Percentiles rank a stretch among this genome's conserved stretches.
Evolutionary conservation across 2,113 vertebrate species (phyloP).

Genomic region (Eublepharis macularius): DNA sequence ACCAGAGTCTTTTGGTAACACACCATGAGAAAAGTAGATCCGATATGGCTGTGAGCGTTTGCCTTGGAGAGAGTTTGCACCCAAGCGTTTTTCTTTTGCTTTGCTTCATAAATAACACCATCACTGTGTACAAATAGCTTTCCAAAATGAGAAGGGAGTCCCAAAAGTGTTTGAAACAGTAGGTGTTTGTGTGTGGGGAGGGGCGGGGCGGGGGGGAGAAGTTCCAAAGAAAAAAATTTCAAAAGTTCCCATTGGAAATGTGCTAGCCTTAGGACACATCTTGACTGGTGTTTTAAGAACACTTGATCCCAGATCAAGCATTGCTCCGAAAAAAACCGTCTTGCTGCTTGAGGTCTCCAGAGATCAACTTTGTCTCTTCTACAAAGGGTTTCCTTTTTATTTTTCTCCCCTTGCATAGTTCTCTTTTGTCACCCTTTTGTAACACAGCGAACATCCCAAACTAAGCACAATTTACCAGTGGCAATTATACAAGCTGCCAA

Average conservation of each 20-base stretch:
- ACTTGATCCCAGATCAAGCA: conserved; percentile 13
- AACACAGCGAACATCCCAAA: conserved; percentile 37
- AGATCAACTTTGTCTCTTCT: conserved; percentile 41
- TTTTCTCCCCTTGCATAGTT: conserved; percentile 24
- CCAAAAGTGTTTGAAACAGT: neutral
- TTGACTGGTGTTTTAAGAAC: neutral
- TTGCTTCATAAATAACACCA: neutral
- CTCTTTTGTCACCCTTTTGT: conserved; percentile 45
- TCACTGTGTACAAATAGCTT: neutral
- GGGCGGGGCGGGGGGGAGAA: no score
- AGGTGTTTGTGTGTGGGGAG: neutral
- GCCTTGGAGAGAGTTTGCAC: no score
- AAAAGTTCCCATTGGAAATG: neutral
- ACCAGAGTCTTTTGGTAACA: neutral
- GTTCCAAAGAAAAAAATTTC: neutral
- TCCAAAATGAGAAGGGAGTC: neutral
- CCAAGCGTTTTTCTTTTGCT: neutral
- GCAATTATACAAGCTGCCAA: conserved; percentile 62
- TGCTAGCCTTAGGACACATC: neutral
- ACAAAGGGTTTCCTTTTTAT: neutral
- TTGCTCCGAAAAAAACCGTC: neutral
- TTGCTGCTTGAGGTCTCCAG: neutral
- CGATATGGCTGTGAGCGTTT: neutral
- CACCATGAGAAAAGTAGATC: neutral
- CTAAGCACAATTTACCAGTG: conserved; percentile 62